phyloP scores from a whole-genome alignment of 2,888 invertebrate species.

The Drosophila anceps region DNA sequence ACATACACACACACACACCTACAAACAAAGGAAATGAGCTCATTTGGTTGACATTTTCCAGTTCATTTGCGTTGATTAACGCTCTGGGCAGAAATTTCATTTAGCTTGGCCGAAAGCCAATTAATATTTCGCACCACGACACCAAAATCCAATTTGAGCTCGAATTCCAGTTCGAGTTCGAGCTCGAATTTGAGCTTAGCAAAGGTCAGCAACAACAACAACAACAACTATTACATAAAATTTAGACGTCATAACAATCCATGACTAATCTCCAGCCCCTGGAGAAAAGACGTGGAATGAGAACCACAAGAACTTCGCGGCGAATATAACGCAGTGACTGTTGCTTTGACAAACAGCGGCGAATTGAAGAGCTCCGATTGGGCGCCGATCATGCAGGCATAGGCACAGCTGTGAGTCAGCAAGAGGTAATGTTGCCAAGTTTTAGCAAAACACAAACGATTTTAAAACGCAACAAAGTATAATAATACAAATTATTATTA shows the following conservation, averaged over 20 bases:
- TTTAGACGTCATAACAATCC: slow-evolving; percentile 20
- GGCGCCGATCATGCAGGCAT: slow-evolving; percentile 51
- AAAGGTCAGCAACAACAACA: slow-evolving; percentile 57
- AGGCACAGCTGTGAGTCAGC: slow-evolving; percentile 66
- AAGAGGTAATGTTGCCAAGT: background rate
- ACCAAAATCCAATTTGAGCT: slow-evolving; percentile 48
- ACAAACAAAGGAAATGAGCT: slow-evolving; percentile 73
- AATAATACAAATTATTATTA: background rate
- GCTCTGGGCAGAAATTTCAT: slow-evolving; percentile 37
- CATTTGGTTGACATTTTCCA: slow-evolving; percentile 77
- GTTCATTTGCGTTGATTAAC: slow-evolving; percentile 78
- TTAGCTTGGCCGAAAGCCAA: slow-evolving; percentile 54
- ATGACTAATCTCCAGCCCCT: slow-evolving; percentile 63
- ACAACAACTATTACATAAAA: slow-evolving; percentile 12
- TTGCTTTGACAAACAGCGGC: slow-evolving; percentile 53
- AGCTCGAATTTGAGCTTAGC: slow-evolving; percentile 38
- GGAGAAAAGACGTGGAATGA: slow-evolving; percentile 31
- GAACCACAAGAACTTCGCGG: slow-evolving; percentile 36
- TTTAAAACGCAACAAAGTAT: background rate
- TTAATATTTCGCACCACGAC: slow-evolving; percentile 69
- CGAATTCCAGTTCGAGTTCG: slow-evolving; percentile 3
- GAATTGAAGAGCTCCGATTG: slow-evolving; percentile 50
- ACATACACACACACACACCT: background rate
- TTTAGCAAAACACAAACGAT: background rate
- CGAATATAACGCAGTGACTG: slow-evolving; percentile 47